phyloP scores from a whole-genome alignment of 2,888 invertebrate species.

The Ormyrus labotus region DNA sequence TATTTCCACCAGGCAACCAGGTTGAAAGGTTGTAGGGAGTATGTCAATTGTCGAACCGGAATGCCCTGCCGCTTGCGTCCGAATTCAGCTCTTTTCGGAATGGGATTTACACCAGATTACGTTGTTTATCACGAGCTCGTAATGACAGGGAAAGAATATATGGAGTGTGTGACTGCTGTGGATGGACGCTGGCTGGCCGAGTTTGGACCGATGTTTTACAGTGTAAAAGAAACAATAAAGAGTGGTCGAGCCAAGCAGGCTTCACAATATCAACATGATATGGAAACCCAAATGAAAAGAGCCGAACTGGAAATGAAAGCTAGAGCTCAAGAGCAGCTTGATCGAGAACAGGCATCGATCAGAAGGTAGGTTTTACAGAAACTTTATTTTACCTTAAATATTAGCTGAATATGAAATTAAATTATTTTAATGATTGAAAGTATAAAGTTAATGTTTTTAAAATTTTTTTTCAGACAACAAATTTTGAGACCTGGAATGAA shows the following conservation, averaged over 20 bases:
- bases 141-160: conserved; percentile 97
- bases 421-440: neutral
- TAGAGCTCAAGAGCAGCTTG: conserved; percentile 87
- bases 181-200: conserved; percentile 99
- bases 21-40: conserved; percentile 97
- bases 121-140: too few species aligned
- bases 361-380: conserved; percentile 75
- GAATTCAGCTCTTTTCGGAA: conserved; percentile 97
- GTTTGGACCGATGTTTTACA: conserved; percentile 99
- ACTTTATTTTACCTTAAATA: conserved; percentile 6
- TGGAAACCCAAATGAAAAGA: conserved; percentile 97
- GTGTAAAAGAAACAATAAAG: conserved; percentile 92
- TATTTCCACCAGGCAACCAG: conserved; percentile 99
- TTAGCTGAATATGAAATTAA: neutral
- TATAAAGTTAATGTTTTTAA: conserved; percentile 1
- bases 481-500: conserved; percentile 88
- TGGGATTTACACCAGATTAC: conserved; percentile 98
- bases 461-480: conserved; percentile 79
- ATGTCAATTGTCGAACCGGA: conserved; percentile 97
- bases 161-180: conserved; percentile 99
- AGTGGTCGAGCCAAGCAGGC: conserved; percentile 92
- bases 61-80: conserved; percentile 99
- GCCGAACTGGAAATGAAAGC: conserved; percentile 93
- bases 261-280: conserved; percentile 91
- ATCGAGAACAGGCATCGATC: conserved; percentile 83